A percentile compares a stretch with the other conserved stretches of the same genome.
Evolutionary conservation across 2,113 vertebrate species (phyloP).

Genomic region (Labeo rohita): DNA sequence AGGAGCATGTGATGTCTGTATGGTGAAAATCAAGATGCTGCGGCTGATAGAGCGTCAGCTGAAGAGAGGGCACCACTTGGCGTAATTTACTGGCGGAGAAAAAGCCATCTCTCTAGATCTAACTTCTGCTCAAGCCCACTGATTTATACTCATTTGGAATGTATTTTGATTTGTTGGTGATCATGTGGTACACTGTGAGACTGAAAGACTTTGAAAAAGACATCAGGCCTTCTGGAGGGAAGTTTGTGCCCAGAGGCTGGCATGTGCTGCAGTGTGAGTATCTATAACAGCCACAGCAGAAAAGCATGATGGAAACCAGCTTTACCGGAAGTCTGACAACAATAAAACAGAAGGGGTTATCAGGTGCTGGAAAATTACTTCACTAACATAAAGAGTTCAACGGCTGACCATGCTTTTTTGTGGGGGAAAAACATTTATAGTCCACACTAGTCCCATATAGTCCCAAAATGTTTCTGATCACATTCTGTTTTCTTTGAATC

Average conservation of each 20-base stretch:
- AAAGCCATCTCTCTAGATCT: background rate
- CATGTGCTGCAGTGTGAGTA: background rate
- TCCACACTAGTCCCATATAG: background rate
- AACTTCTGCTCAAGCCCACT: background rate
- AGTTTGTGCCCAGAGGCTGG: background rate
- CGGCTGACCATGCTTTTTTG: background rate
- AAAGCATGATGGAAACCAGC: conserved; percentile 5
- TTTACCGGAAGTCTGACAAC: conserved; percentile 23
- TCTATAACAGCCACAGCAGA: conserved; percentile 29
- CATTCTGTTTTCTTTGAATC: too few species aligned
- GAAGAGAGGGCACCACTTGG: background rate
- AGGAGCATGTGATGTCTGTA: conserved; percentile 10
- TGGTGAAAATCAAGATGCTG: conserved; percentile 23
- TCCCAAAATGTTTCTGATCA: too few species aligned
- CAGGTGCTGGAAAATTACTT: conserved; percentile 16
- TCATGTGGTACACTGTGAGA: background rate
- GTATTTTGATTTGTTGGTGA: background rate
- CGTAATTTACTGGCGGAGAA: background rate
- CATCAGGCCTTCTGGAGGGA: background rate
- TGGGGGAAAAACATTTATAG: background rate
- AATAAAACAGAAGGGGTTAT: conserved; percentile 46
- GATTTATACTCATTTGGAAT: background rate
- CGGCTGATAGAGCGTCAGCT: conserved; percentile 19
- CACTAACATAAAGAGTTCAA: conserved; percentile 16
- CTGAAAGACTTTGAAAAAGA: background rate